Evolutionary conservation across 92 coral and sea anemone species (phyloP), one percentile per base, ranked within the genome.

Genomic region (Isaurus tuberculatus): DNA sequence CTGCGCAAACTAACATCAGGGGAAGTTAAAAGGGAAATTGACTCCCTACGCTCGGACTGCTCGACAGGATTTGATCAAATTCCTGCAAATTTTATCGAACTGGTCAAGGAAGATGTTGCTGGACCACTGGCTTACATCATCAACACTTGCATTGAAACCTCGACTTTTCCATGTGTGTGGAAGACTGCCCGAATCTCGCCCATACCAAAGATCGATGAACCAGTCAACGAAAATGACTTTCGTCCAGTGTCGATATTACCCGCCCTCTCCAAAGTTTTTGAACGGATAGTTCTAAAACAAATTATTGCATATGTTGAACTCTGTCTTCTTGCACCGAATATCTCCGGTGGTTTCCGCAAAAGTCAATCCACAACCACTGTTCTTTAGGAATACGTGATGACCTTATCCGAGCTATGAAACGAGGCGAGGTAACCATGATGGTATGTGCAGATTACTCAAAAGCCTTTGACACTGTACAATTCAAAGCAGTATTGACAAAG

Each of bases 291-390:
- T 53, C 63, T 25, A 44, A 65, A 81, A 40, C 86, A 81, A 37
- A 28, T 67, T 36, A 51, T 67, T 65, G 74, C 65, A 36, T 82
- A 48, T 82, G 86, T 69, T 48, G 63, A 82, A 30, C 30, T 33
- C 61, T 32, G 49, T 48, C 65, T 82, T 46, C 48, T 82, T 16
- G 79, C 66, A 15, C 79, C 86, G 63, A 72, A 67, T 66, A 81
- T 81, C 75, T 81, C 86, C n/a, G n/a, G n/a, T 81, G 86, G 86
- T 46, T 81, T 81, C 61, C 55, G 86, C 65, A 81, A 81, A 67
- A 43, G n/a, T n/a, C n/a, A n/a, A n/a, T n/a, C 82, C 68, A 48
- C 82, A 5, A 27, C 70, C 67, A 77, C 83, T 22, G 79, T 40
- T 22, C 34, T 73, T 31, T 73, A 28, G 25, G 79, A 36, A 73